Percentiles rank a stretch among this genome's conserved stretches.
These are phyloP conservation scores for Callipepla squamata DNA, from an alignment of 2,113 vertebrate species.

Conservation along the genomic window DNA sequence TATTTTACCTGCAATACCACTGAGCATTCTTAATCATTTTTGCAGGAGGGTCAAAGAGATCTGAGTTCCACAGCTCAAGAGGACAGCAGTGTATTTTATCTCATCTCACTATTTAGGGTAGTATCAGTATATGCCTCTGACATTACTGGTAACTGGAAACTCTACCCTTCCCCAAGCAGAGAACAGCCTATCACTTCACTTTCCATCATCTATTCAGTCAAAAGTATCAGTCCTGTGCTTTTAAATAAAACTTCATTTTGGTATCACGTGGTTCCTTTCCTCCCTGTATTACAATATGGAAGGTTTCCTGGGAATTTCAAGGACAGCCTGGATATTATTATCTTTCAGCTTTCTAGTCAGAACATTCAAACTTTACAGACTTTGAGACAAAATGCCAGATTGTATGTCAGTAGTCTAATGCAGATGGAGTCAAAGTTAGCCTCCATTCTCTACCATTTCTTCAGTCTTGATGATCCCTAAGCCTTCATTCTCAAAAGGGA, in stretches of 20 bases:
- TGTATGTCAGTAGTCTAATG: not conserved
- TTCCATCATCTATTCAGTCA: not conserved
- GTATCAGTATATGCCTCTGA: not conserved
- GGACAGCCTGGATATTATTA: not conserved
- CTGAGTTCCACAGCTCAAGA: not conserved
- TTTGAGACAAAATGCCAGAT: not conserved
- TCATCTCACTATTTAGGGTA: not conserved
- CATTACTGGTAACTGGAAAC: not conserved
- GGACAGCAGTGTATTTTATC: not conserved
- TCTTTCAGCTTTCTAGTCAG: not conserved
- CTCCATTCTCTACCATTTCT: not conserved
- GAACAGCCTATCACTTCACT: not conserved
- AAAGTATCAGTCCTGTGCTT: not conserved
- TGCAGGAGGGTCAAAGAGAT: not conserved
- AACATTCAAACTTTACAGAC: not conserved
- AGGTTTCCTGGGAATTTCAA: constrained; percentile 9
- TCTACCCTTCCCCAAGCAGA: not conserved
- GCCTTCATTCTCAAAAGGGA: not conserved
- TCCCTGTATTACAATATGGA: not conserved
- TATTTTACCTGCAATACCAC: not conserved
- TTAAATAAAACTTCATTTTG: not conserved
- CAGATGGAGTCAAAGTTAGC: not conserved
- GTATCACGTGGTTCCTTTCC: not conserved
- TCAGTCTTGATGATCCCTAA: not conserved
- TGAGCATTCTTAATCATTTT: not conserved